Base-by-base conservation (phyloP, 2,888 invertebrate genomes). In the Parnassius mnemosyne region DNA sequence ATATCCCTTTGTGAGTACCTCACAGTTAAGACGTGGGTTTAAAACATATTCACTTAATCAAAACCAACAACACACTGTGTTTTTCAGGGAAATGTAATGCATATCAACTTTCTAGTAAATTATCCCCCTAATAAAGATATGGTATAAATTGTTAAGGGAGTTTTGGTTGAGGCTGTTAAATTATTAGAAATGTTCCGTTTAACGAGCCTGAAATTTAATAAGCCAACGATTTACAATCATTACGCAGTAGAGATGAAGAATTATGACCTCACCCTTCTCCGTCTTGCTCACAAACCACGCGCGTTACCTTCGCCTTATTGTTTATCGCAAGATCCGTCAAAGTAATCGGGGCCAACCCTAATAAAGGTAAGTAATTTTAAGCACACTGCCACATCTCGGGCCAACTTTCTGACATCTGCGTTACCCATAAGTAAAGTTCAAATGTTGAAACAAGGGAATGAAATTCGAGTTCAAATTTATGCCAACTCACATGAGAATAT, bases 401-500 rank as follows among this genome's bases (percentile, higher is more conserved):
- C 69, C 66, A 68, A 71, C 70, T 71, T 71, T 68, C 70, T 70
- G 71, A 70, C 73, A 73, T 75, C 73, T 71, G 70, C 66, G 75
- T 68, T 71, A 68, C 69, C 70, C 74, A 75, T 80, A 77, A 78
- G 77, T 74, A 76, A 81, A 81, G 78, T 79, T 81, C 77, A 80
- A 80, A 82, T 80, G 79, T 81, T 79, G 73, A 74, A 77, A 81
- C 79, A 80, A 71, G 78, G 76, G 76, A 80, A 83, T 84, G 78
- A 81, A 83, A 81, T 83, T 80, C 71, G 69, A 78, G 78, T 80
- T 79, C 72, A 80, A 85, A 85, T 85, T 84, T 81, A 82, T 84
- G 80, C 76, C 75, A 74, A 80, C 78, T 75, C 77, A 75, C 77
- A 76, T 70, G 74, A 74, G 73, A 74, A 75, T 76, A 80, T 81